Conservation (phyloP, 2,113 vertebrate genomes). For the Scartelaos histophorus region DNA sequence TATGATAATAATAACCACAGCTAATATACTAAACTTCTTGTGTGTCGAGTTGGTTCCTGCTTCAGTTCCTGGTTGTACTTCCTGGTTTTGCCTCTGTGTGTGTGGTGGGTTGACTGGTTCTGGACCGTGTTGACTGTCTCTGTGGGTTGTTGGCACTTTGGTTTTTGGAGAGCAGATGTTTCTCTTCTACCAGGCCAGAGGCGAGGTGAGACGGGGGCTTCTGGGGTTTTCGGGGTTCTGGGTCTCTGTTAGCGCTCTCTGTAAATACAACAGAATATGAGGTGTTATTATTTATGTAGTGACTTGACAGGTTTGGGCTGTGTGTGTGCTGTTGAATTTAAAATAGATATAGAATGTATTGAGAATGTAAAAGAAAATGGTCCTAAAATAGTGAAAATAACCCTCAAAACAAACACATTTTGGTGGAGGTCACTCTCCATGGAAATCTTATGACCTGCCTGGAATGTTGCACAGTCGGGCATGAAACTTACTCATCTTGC, state of each 20-base stretch:
- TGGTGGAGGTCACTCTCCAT: too few species aligned
- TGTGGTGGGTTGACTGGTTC: conserved; percentile 36
- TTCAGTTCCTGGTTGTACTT: background rate
- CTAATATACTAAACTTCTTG: background rate
- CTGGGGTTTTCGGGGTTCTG: conserved; percentile 84
- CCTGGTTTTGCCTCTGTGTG: background rate
- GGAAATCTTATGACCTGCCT: too few species aligned
- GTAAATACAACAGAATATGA: conserved; percentile 26
- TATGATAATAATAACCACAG: conserved; percentile 43
- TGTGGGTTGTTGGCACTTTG: conserved; percentile 71
- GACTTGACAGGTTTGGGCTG: conserved; percentile 35
- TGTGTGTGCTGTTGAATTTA: conserved; percentile 5
- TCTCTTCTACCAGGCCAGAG: conserved; percentile 88
- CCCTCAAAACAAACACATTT: too few species aligned
- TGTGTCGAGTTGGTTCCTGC: background rate
- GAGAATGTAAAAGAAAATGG: background rate
- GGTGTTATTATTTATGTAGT: background rate
- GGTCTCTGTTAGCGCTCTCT: conserved; percentile 90
- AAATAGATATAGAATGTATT: background rate
- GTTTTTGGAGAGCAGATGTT: conserved; percentile 57
- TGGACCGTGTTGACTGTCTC: conserved; percentile 45
- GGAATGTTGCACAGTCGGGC: too few species aligned
- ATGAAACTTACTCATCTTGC: too few species aligned
- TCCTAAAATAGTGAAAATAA: too few species aligned
- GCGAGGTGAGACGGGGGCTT: conserved; percentile 86